Evolutionary conservation across 2,888 invertebrate genomes (phyloP).

Genomic region (Neoscelio sp.): DNA sequence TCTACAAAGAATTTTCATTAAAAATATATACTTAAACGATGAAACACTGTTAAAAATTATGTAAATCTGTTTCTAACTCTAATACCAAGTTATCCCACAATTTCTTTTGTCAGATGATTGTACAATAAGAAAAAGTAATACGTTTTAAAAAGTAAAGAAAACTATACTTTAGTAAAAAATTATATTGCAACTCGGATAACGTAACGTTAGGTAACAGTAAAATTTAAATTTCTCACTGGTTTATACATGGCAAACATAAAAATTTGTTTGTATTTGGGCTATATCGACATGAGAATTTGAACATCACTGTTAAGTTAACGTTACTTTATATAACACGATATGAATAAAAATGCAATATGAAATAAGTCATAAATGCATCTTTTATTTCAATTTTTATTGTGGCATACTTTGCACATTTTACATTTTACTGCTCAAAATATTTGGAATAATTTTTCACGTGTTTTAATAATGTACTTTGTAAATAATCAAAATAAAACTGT

Average conservation of each 20-base stretch:
- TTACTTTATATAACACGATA: constrained; percentile 1
- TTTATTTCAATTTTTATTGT: background rate
- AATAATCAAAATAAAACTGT: no score
- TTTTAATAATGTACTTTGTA: no score
- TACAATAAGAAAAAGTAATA: no score
- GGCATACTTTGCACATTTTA: background rate
- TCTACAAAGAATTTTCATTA: constrained; percentile 78
- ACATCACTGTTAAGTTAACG: constrained; percentile 3
- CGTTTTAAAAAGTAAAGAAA: no score
- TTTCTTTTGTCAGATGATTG: no score
- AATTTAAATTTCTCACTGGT: constrained; percentile 10
- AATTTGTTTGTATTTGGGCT: background rate
- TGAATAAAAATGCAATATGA: constrained; percentile 1
- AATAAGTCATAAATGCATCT: constrained; percentile 5
- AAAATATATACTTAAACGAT: no score
- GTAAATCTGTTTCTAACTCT: background rate
- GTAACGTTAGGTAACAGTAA: constrained; percentile 7
- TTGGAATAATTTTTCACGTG: background rate
- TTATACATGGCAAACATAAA: background rate
- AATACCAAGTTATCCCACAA: background rate
- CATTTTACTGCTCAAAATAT: background rate
- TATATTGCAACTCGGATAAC: background rate
- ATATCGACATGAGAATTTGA: background rate
- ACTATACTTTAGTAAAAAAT: background rate
- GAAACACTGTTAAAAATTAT: background rate